These are phyloP conservation scores for Electrophaes corylata DNA, from an alignment of 2,888 invertebrate species.

Conservation along the genomic window DNA sequence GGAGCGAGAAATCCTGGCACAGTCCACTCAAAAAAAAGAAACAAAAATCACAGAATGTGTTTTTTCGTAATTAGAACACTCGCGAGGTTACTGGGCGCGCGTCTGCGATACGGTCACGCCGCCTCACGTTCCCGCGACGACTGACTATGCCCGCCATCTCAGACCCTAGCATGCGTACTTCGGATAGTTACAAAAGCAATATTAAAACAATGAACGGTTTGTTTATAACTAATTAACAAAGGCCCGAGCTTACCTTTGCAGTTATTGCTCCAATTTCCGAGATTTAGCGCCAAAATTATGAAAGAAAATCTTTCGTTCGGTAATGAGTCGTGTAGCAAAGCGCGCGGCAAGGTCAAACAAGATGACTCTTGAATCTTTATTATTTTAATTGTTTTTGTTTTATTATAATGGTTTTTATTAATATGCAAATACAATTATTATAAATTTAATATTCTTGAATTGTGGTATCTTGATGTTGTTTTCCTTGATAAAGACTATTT, in stretches of 20 bases:
- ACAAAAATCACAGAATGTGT: slow-evolving; percentile 56
- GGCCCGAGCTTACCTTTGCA: slow-evolving; percentile 38
- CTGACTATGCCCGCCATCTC: slow-evolving; percentile 41
- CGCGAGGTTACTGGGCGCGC: slow-evolving; percentile 56
- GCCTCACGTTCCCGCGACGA: slow-evolving; percentile 45
- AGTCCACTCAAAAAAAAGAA: slow-evolving; percentile 59
- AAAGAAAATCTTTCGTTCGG: slow-evolving; percentile 24
- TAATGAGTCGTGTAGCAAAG: neutral
- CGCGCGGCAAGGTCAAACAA: slow-evolving; percentile 28
- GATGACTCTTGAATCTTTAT: slow-evolving; percentile 35
- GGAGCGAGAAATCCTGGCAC: slow-evolving; percentile 66
- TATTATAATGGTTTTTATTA: slow-evolving; percentile 22
- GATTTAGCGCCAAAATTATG: slow-evolving; percentile 24
- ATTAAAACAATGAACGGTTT: slow-evolving; percentile 53
- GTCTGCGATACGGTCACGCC: slow-evolving; percentile 58
- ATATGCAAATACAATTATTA: slow-evolving; percentile 15
- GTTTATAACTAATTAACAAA: slow-evolving; percentile 53
- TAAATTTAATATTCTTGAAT: slow-evolving; percentile 20
- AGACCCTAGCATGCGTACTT: slow-evolving; percentile 16
- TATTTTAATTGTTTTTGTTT: slow-evolving; percentile 34
- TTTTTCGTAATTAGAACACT: slow-evolving; percentile 62
- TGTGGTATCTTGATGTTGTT: slow-evolving; percentile 19
- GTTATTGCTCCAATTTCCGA: slow-evolving; percentile 26
- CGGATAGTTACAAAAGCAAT: slow-evolving; percentile 30
- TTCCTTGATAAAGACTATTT: slow-evolving; percentile 29